Evolutionary conservation across 1,140 invertebrate genomes (phyloP).

Genomic region (Aricia agestis): DNA sequence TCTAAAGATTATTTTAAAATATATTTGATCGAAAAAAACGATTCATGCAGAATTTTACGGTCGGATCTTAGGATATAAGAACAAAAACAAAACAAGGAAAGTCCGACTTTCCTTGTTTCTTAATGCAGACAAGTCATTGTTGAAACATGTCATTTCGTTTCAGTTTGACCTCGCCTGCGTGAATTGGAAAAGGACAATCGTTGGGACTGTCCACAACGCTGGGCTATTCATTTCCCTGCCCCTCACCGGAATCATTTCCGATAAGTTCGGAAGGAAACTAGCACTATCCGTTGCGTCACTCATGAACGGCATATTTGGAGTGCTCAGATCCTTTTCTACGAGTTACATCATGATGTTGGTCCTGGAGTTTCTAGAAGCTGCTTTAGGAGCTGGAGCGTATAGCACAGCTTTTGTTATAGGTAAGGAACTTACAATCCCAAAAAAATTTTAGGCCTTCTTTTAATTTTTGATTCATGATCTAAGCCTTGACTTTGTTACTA

Average conservation of each 20-base stretch:
- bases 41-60: too few species aligned
- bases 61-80: too few species aligned
- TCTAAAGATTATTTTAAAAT: too few species aligned
- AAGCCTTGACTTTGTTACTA: too few species aligned
- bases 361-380: slow-evolving; percentile 81
- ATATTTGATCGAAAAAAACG: too few species aligned
- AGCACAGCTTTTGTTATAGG: slow-evolving; percentile 79
- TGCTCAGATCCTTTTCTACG: slow-evolving; percentile 80
- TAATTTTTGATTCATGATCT: too few species aligned
- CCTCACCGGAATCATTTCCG: slow-evolving; percentile 81
- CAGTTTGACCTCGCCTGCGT: slow-evolving; percentile 69
- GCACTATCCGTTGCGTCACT: slow-evolving; percentile 78
- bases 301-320: slow-evolving; percentile 77
- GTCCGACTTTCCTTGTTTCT: neutral
- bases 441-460: neutral
- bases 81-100: too few species aligned
- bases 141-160: slow-evolving; percentile 25
- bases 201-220: slow-evolving; percentile 83
- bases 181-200: slow-evolving; percentile 82
- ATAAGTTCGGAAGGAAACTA: slow-evolving; percentile 79
- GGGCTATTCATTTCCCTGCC: slow-evolving; percentile 83
- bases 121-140: neutral
- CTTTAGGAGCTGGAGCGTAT: slow-evolving; percentile 80
- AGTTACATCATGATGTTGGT: slow-evolving; percentile 79
- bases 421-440: slow-evolving; percentile 31